Evolutionary conservation across 2,113 vertebrate species (phyloP).

Genomic region (Neodontobutis hainanensis): DNA sequence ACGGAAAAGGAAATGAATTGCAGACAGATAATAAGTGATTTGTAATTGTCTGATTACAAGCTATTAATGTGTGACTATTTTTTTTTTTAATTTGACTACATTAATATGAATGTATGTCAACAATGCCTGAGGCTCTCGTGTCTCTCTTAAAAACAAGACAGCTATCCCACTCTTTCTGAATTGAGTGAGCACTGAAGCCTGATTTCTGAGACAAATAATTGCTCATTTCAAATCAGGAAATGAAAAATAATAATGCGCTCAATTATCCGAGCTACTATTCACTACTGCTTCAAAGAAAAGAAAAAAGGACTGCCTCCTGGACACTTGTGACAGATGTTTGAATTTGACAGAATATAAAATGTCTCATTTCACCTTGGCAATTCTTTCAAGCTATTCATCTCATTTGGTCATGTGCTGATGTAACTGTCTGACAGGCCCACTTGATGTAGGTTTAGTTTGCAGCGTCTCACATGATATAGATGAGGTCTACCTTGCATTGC

Average conservation of each 20-base stretch:
- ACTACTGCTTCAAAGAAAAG: neutral
- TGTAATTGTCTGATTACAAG: conserved; percentile 2
- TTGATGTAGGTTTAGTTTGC: neutral
- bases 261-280: conserved; percentile 9
- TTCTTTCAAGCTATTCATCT: neutral
- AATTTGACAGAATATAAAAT: conserved; percentile 5
- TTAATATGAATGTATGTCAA: conserved; percentile 3
- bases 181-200: neutral
- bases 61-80: neutral
- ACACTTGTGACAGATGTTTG: neutral
- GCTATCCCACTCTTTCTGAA: neutral
- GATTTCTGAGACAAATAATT: conserved; percentile 5
- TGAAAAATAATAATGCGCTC: conserved; percentile 8
- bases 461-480: neutral
- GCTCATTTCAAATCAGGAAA: conserved; percentile 11
- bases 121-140: neutral
- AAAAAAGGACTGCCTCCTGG: neutral
- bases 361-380: neutral
- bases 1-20: neutral
- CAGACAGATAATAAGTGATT: conserved; percentile 1
- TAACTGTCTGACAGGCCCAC: conserved; percentile 7
- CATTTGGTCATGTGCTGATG: conserved; percentile 2
- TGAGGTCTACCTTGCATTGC: neutral
- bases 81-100: neutral
- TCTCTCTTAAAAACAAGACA: conserved; percentile 24